phyloP scores from a whole-genome alignment of 92 coral and sea anemone species.

The Porites lobata region DNA sequence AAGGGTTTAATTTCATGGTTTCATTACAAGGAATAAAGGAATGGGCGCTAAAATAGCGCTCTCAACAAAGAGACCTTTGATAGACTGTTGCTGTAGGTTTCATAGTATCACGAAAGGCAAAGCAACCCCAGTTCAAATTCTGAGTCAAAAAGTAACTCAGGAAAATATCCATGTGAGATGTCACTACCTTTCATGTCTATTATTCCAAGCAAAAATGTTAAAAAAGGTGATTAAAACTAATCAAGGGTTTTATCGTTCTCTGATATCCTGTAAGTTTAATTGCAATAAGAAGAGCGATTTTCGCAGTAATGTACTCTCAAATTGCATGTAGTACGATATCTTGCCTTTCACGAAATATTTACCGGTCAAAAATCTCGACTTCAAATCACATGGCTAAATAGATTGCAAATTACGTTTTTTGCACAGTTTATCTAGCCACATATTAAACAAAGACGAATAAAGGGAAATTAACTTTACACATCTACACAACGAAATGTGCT shows the following conservation, averaged over 20 bases:
- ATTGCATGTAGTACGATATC: neutral
- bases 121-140: neutral
- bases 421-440: slow-evolving; percentile 1
- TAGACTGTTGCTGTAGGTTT: no score
- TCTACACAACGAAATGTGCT: slow-evolving; percentile 6
- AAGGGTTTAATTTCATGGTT: no score
- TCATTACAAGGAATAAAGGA: no score
- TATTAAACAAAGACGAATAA: slow-evolving; percentile 4
- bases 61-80: neutral
- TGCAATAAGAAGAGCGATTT: neutral
- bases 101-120: neutral
- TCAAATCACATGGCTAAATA: neutral
- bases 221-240: slow-evolving; percentile 23
- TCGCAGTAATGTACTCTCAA: neutral
- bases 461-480: slow-evolving; percentile 25
- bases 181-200: neutral
- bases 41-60: neutral
- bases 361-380: neutral
- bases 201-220: neutral
- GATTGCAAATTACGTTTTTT: neutral
- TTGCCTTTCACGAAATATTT: slow-evolving; percentile 3
- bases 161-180: neutral
- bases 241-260: slow-evolving; percentile 12
- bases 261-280: slow-evolving; percentile 15
- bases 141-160: neutral